Base-by-base conservation (phyloP, 2,797 vertebrate genomes). In the Gallirallus australis region DNA sequence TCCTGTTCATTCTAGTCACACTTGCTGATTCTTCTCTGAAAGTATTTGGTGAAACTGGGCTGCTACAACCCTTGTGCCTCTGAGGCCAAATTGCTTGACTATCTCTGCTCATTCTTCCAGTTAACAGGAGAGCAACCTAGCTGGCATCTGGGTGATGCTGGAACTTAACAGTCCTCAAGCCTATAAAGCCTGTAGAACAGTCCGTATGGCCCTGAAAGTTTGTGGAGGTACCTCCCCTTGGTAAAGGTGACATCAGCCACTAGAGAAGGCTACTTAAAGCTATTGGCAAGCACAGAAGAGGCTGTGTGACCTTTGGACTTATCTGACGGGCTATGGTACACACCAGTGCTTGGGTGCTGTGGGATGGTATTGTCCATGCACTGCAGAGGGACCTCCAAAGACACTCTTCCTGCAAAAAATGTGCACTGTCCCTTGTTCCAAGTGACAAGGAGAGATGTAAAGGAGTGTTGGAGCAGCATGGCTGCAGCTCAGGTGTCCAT, bases 271-370 rank as follows among this genome's bases (percentile, higher is more conserved):
- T 15, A 0, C 20, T 12, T 78, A 30, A 75, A 82, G 28, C 64
- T 52, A 0, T 61, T 39, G 28, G 47, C 47, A 40, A 31, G 65
- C 37, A 6, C 18, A 14, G 45, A 61, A 50, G 47, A 73, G 27
- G 14, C 59, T 73, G 12, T 0, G 0, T 63, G 63, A 59, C 20
- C 31, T 94, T 61, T 23, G 20, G 9, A 3, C 10, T 76, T 61
- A 8, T 1, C 19, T 1, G 5, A 2, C 63, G 33, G 39, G 7
- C 64, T 45, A 0, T 30, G 24, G 33, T 54, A 13, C 13, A 15
- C 1, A 24, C 13, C 11, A 33, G n/a, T 37, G 39, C 30, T 57
- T 42, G 15, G 28, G 8, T 82, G 42, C 48, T 88, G 39, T 37
- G 13, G 24, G 54, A 11, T 56, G 53, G 4, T 60, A 7, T 30